Percentiles rank a stretch among this genome's conserved stretches.
phyloP scores from a whole-genome alignment of 1,140 invertebrate species.

The Magallana angulata region DNA sequence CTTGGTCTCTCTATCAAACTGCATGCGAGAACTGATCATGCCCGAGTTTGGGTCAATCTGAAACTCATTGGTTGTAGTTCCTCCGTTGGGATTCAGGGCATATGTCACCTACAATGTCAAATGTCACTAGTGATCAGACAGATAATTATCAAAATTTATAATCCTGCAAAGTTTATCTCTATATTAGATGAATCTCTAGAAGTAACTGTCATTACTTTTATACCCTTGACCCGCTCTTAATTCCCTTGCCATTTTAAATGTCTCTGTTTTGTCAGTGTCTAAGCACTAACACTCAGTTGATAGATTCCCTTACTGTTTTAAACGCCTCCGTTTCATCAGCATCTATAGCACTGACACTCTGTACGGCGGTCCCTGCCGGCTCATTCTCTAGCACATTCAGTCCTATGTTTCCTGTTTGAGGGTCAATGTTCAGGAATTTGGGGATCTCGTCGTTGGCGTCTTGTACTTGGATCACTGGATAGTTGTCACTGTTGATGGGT shows the following conservation, averaged over 20 bases:
- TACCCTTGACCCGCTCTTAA: too few species aligned
- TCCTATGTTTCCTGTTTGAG: slow-evolving; percentile 39
- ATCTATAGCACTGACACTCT: slow-evolving; percentile 41
- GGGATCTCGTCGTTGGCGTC: slow-evolving; percentile 49
- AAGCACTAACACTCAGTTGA: slow-evolving; percentile 21
- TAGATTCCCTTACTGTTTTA: slow-evolving; percentile 37
- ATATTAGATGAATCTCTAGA: too few species aligned
- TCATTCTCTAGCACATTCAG: slow-evolving; percentile 44
- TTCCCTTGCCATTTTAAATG: too few species aligned
- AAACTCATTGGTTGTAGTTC: slow-evolving; percentile 14
- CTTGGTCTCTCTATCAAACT: slow-evolving; percentile 41
- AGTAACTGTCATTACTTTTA: too few species aligned
- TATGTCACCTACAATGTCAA: background rate
- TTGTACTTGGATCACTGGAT: slow-evolving; percentile 7
- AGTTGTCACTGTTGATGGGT: slow-evolving; percentile 32
- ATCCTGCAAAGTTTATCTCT: too few species aligned
- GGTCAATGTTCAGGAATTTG: slow-evolving; percentile 34
- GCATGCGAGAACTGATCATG: slow-evolving; percentile 16
- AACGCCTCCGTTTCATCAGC: slow-evolving; percentile 32
- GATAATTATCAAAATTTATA: too few species aligned
- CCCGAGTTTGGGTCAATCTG: slow-evolving; percentile 16
- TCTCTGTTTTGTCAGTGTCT: too few species aligned
- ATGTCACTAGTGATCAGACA: background rate
- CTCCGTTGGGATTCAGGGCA: background rate
- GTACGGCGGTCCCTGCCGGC: background rate